A percentile compares a stretch with the other conserved stretches of the same genome.
These are phyloP conservation scores for Pollenia griseotomentosa DNA, from an alignment of 2,888 invertebrate species.

Conservation along the genomic window DNA sequence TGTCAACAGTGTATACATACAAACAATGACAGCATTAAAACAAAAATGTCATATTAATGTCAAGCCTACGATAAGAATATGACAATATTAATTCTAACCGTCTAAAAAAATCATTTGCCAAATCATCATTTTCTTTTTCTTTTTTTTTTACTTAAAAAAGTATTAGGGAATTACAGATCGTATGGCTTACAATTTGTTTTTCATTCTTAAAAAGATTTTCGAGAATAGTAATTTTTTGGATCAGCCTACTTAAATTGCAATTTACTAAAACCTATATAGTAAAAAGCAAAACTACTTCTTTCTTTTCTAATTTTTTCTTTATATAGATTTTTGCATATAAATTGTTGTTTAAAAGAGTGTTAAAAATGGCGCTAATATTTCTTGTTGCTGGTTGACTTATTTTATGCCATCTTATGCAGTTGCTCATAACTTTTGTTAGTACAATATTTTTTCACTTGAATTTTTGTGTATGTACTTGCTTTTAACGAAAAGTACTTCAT, in stretches of 20 bases:
- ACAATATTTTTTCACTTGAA: conserved; percentile 41
- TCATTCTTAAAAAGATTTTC: neutral
- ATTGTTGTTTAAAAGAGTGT: conserved; percentile 44
- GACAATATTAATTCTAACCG: too few species aligned
- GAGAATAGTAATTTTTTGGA: neutral
- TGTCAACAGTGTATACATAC: too few species aligned
- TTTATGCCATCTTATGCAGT: conserved; percentile 52
- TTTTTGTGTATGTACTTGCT: conserved; percentile 3
- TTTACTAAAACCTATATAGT: too few species aligned
- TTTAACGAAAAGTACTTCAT: too few species aligned
- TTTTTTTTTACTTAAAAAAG: too few species aligned
- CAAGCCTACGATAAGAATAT: too few species aligned
- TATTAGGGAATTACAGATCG: too few species aligned
- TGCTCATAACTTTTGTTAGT: conserved; percentile 50
- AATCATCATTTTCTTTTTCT: too few species aligned
- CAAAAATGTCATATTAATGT: too few species aligned
- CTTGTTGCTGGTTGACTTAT: conserved; percentile 14
- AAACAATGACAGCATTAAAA: too few species aligned
- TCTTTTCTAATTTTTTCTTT: conserved; percentile 3
- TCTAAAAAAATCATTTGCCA: too few species aligned
- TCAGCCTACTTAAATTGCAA: neutral
- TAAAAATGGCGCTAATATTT: conserved; percentile 62
- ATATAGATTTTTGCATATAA: conserved; percentile 33
- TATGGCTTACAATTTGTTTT: too few species aligned
- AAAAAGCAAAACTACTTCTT: conserved; percentile 9